phyloP scores from a whole-genome alignment of 2,888 invertebrate genomes.

The Drosophila antonietae region DNA sequence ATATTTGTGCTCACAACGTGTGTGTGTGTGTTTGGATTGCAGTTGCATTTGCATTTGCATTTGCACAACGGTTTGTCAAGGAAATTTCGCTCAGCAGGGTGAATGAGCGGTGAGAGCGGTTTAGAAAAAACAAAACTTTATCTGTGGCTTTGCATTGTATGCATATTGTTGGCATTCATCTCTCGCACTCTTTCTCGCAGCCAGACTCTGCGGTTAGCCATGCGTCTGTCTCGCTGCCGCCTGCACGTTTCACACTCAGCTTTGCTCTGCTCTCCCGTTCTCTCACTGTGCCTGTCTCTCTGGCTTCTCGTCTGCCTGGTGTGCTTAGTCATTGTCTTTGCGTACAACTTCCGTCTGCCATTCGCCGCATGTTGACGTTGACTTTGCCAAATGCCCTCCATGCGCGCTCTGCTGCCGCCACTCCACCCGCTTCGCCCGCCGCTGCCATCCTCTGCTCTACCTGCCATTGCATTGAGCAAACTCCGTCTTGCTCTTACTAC shows the following conservation, averaged over 20 bases:
- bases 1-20: slow-evolving; percentile 49
- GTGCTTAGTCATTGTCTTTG: slow-evolving; percentile 78
- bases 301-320: slow-evolving; percentile 41
- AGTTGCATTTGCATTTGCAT: slow-evolving; percentile 32
- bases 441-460: not conserved
- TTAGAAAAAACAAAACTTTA: slow-evolving; percentile 61
- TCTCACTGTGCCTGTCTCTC: slow-evolving; percentile 15
- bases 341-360: slow-evolving; percentile 74
- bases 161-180: slow-evolving; percentile 65
- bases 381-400: slow-evolving; percentile 55
- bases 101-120: slow-evolving; percentile 8
- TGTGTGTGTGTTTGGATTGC: slow-evolving; percentile 21
- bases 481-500: slow-evolving; percentile 46
- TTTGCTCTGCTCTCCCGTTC: not conserved
- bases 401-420: not conserved
- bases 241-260: slow-evolving; percentile 2
- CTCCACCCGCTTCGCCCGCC: no score
- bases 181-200: slow-evolving; percentile 13
- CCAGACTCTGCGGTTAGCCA: slow-evolving; percentile 16
- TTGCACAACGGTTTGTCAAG: slow-evolving; percentile 50
- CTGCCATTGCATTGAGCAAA: slow-evolving; percentile 7
- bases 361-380: slow-evolving; percentile 70
- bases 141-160: slow-evolving; percentile 68
- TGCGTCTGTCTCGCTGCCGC: slow-evolving; percentile 2
- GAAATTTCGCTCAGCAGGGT: slow-evolving; percentile 37